A percentile compares a stretch with the other conserved stretches of the same genome.
phyloP scores from a whole-genome alignment of 1,140 invertebrate genomes.

The Kradibia gibbosae region DNA sequence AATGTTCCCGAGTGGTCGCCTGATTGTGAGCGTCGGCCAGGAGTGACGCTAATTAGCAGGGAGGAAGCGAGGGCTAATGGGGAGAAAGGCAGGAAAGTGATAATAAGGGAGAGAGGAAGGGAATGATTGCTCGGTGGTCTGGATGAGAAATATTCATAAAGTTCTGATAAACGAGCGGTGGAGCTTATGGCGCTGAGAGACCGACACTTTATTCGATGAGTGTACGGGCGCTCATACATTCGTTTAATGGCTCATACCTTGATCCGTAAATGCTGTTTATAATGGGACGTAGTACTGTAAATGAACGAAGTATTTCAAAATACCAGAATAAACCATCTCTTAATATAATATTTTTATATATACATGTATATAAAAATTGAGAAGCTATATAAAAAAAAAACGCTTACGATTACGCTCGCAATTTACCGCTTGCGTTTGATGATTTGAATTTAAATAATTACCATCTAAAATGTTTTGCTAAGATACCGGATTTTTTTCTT shows the following conservation, averaged over 20 bases:
- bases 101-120: neutral
- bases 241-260: neutral
- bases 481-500: too few species aligned
- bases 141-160: conserved; percentile 15
- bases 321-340: neutral
- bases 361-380: neutral
- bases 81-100: neutral
- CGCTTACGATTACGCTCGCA: too few species aligned
- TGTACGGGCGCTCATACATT: neutral
- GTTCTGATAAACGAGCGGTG: conserved; percentile 16
- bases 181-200: neutral
- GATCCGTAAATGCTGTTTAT: neutral
- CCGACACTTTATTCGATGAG: conserved; percentile 7
- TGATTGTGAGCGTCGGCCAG: neutral
- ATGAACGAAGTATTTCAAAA: neutral
- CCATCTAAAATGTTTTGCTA: too few species aligned
- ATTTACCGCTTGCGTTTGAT: too few species aligned
- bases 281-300: neutral
- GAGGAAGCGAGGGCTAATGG: neutral
- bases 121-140: neutral
- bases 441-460: too few species aligned
- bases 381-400: neutral
- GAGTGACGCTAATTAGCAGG: conserved; percentile 31
- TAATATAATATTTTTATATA: too few species aligned
- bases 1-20: neutral